A percentile compares a stretch with the other conserved stretches of the same genome.
These are phyloP conservation scores for Halyomorpha halys DNA, from an alignment of 1,140 invertebrate species.

Conservation along the genomic window DNA sequence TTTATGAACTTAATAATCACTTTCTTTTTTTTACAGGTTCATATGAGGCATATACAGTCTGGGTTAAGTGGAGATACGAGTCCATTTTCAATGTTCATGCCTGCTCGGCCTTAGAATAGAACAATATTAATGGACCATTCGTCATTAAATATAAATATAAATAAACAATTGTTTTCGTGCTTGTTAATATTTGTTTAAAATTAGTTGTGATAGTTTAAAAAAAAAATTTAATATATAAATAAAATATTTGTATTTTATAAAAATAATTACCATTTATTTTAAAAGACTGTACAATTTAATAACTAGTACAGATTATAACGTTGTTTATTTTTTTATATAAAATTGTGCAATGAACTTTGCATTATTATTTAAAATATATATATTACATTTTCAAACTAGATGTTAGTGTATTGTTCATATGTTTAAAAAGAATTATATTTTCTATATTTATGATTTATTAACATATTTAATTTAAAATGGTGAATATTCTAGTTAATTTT, in stretches of 20 bases:
- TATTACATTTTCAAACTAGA: background rate
- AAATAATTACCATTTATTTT: background rate
- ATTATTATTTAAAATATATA: slow-evolving; percentile 4
- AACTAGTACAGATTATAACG: slow-evolving; percentile 1
- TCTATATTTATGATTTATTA: slow-evolving; percentile 12
- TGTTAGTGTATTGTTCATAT: background rate
- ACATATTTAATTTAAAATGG: slow-evolving; percentile 6
- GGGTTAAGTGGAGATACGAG: slow-evolving; percentile 30
- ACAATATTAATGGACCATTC: background rate
- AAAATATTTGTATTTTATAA: background rate
- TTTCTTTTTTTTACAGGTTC: slow-evolving; percentile 27
- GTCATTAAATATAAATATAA: background rate
- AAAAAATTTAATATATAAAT: too few species aligned
- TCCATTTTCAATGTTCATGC: slow-evolving; percentile 22
- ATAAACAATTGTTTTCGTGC: background rate
- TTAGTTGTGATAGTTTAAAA: slow-evolving; percentile 5
- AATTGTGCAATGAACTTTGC: background rate
- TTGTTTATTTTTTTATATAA: slow-evolving; percentile 9
- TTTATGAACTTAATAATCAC: too few species aligned
- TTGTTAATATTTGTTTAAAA: slow-evolving; percentile 7
- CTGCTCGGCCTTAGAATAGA: background rate
- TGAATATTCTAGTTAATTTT: background rate
- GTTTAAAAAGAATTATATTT: slow-evolving; percentile 3
- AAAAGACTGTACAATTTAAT: slow-evolving; percentile 9
- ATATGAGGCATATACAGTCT: slow-evolving; percentile 33